Base-by-base conservation (phyloP, 1,140 invertebrate genomes). In the Apolygus lucorum region DNA sequence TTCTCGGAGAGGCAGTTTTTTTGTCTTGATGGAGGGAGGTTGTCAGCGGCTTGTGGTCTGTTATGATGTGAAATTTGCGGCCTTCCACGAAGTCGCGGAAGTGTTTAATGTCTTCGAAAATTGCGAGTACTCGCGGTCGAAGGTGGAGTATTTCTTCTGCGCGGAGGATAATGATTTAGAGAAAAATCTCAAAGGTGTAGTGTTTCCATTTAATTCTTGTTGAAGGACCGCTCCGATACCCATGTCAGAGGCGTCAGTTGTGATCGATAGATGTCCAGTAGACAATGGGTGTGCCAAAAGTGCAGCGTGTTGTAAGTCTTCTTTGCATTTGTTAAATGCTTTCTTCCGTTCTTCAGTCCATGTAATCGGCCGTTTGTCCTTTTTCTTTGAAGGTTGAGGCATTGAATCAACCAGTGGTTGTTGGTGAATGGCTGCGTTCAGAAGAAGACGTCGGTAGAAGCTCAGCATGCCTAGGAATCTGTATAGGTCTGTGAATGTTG, bases 61-160 rank as follows among this genome's bases (percentile, higher is more conserved):
- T 81, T 26, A 69, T 76, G 4, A 81, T 74, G 0, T 54, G 71
- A 52, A 80, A 78, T 21, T 28, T 8, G 70, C 76, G 73, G 21
- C 74, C 79, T 76, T 82, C 79, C 0, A 84, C 24, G 27, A 79
- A 72, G 67, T 80, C 75, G 4, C 75, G 72, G 70, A 83, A 83
- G 63, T 79, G 76, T 69, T 79, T 75, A 0, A 82, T 71, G 2
- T 75, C 74, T 13, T 72, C 67, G 72, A 81, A 83, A 25, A 81
- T 77, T 0, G 79, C 81, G 2, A 83, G 67, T 1, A 71, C 72
- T 84, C 81, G 2, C 78, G 67, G 70, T 81, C 80, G 73, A 78
- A 82, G 2, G 78, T 74, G 17, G 74, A 74, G 59, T 81, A 80
- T 27, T 78, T 77, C 21, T 68, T 42, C 73, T 82, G 74, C 0